Evolutionary conservation across 2,888 invertebrate genomes (phyloP).

Genomic region (Idaea straminata): DNA sequence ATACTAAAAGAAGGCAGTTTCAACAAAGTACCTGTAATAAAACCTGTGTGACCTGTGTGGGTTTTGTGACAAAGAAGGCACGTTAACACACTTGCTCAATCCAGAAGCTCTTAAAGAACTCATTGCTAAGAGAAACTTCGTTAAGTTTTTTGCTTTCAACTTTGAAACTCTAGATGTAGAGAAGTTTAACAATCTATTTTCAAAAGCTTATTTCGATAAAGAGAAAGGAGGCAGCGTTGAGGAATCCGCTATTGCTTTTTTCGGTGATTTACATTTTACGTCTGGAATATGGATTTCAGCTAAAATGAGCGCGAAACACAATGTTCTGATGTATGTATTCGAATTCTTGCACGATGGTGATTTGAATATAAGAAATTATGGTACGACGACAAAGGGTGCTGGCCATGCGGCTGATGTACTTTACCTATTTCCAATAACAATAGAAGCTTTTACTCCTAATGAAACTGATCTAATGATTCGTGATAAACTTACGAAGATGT

Average conservation of each 20-base stretch:
- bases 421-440: slow-evolving; percentile 26
- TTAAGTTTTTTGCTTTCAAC: neutral
- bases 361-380: slow-evolving; percentile 29
- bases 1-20: slow-evolving; percentile 55
- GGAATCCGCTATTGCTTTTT: slow-evolving; percentile 41
- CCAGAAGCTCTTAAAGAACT: slow-evolving; percentile 34
- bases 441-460: slow-evolving; percentile 16
- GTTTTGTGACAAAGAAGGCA: slow-evolving; percentile 69
- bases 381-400: slow-evolving; percentile 38
- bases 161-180: neutral
- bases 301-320: slow-evolving; percentile 30
- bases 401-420: slow-evolving; percentile 46
- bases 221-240: slow-evolving; percentile 20
- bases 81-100: slow-evolving; percentile 43
- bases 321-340: slow-evolving; percentile 42
- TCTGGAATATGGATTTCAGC: slow-evolving; percentile 43
- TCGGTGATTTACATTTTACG: slow-evolving; percentile 47
- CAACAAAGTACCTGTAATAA: slow-evolving; percentile 61
- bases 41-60: too few relatives aligned
- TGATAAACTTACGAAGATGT: slow-evolving; percentile 44
- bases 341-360: slow-evolving; percentile 49
- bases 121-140: slow-evolving; percentile 15
- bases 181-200: neutral
- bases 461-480: slow-evolving; percentile 31
- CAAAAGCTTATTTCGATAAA: slow-evolving; percentile 7